Evolutionary conservation across 2,888 invertebrate species (phyloP).

Genomic region (Chymomyza procnemis): DNA sequence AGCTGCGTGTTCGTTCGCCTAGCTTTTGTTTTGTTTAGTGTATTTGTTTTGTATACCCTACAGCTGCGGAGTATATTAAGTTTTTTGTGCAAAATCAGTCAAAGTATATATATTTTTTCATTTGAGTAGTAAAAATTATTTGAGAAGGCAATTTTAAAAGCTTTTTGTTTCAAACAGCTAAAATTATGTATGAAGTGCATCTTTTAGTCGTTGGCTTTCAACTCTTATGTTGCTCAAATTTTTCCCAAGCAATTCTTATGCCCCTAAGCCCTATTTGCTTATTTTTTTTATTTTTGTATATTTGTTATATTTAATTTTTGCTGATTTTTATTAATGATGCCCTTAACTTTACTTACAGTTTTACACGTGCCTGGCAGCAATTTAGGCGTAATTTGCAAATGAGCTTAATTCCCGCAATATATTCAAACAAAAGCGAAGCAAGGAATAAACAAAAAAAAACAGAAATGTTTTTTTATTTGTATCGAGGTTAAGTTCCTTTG

Average conservation of each 20-base stretch:
- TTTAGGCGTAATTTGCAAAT: constrained; percentile 15
- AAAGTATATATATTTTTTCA: too few relatives aligned
- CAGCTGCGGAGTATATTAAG: too few relatives aligned
- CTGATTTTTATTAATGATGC: constrained; percentile 19
- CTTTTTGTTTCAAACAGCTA: too few relatives aligned
- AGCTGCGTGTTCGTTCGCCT: background rate
- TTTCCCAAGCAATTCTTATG: constrained; percentile 20
- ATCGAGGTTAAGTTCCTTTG: constrained; percentile 50
- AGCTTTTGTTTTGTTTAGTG: background rate
- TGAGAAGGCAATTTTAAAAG: too few relatives aligned
- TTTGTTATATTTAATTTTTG: constrained; percentile 13
- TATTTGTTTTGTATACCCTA: background rate
- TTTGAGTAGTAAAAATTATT: too few relatives aligned
- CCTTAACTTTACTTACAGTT: constrained; percentile 20
- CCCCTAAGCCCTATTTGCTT: constrained; percentile 26
- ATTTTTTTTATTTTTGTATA: background rate
- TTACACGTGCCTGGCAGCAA: constrained; percentile 34
- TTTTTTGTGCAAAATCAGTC: too few relatives aligned
- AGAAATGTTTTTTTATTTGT: constrained; percentile 36
- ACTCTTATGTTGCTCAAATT: background rate
- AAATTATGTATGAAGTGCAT: too few relatives aligned
- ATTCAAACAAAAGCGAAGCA: background rate
- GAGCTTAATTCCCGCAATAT: background rate
- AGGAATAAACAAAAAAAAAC: constrained; percentile 2
- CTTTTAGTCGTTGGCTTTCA: background rate